Conservation (phyloP, 2,797 vertebrate species). For the Anniella stebbinsi region DNA sequence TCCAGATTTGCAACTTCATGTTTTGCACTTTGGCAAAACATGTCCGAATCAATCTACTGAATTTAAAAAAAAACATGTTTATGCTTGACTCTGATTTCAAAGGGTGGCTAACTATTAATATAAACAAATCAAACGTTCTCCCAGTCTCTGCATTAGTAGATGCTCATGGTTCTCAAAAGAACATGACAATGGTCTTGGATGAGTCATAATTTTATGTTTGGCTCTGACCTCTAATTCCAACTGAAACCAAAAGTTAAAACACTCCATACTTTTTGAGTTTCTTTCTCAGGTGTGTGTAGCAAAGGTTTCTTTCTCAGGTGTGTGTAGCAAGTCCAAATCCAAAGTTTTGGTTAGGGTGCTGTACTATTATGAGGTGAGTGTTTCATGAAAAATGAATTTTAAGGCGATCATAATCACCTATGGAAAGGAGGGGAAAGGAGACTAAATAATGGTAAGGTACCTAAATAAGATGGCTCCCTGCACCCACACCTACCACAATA, state of each 20-base stretch:
- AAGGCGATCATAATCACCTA: not conserved
- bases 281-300: not conserved
- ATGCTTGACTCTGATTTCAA: not conserved
- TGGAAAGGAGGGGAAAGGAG: not conserved
- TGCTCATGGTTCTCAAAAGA: not conserved
- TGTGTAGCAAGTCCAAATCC: not conserved
- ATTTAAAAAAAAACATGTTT: no score
- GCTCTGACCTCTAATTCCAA: not conserved
- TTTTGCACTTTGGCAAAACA: not conserved
- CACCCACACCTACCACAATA: not conserved
- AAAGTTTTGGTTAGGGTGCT: not conserved
- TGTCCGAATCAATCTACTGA: not conserved
- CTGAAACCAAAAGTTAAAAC: not conserved
- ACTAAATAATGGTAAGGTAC: not conserved
- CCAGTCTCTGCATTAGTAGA: not conserved
- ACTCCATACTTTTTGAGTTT: not conserved
- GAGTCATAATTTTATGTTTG: not conserved
- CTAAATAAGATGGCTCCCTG: not conserved
- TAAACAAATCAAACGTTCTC: not conserved
- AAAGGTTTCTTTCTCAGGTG: not conserved
- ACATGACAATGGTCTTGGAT: not conserved
- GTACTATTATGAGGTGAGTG: no score
- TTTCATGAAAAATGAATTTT: not conserved
- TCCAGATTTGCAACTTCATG: not conserved
- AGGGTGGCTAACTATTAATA: not conserved